Evolutionary conservation across 2,888 invertebrate species (phyloP).

Genomic region (Nysson spinosus): DNA sequence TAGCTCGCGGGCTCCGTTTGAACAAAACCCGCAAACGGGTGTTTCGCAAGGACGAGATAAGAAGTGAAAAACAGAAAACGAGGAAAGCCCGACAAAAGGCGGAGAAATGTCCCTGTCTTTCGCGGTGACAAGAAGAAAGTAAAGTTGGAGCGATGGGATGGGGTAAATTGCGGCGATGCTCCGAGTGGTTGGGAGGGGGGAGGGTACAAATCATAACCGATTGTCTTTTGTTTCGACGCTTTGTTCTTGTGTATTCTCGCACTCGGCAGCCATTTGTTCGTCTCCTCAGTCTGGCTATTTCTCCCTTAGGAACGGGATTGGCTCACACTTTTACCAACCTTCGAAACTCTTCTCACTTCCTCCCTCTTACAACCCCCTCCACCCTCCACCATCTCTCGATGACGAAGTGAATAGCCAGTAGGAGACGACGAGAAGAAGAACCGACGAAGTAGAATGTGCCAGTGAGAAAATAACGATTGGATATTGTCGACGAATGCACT

Average conservation of each 20-base stretch:
- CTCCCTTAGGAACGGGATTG: constrained; percentile 50
- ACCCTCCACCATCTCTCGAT: constrained; percentile 1
- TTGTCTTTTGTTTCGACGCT: constrained; percentile 64
- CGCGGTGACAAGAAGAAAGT: constrained; percentile 10
- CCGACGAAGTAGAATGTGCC: not conserved
- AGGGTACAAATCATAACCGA: constrained; percentile 64
- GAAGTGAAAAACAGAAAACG: constrained; percentile 34
- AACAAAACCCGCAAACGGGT: constrained; percentile 46
- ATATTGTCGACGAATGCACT: constrained; percentile 45
- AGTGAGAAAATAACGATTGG: constrained; percentile 31
- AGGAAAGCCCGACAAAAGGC: constrained; percentile 47
- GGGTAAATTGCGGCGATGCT: constrained; percentile 30
- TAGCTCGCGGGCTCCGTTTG: constrained; percentile 6
- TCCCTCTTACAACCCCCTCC: not conserved
- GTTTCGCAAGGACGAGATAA: constrained; percentile 38
- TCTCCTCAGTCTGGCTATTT: constrained; percentile 17
- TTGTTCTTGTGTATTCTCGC: constrained; percentile 59
- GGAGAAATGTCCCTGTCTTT: constrained; percentile 53
- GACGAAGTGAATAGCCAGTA: constrained; percentile 26
- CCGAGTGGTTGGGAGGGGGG: too few relatives aligned
- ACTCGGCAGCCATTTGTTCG: constrained; percentile 51
- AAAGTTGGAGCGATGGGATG: not conserved
- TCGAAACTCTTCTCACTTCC: constrained; percentile 3
- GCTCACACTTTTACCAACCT: constrained; percentile 12
- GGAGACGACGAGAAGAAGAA: constrained; percentile 5